Evolutionary conservation across 1,140 invertebrate genomes (phyloP).

Genomic region (Bombus cullumanus): DNA sequence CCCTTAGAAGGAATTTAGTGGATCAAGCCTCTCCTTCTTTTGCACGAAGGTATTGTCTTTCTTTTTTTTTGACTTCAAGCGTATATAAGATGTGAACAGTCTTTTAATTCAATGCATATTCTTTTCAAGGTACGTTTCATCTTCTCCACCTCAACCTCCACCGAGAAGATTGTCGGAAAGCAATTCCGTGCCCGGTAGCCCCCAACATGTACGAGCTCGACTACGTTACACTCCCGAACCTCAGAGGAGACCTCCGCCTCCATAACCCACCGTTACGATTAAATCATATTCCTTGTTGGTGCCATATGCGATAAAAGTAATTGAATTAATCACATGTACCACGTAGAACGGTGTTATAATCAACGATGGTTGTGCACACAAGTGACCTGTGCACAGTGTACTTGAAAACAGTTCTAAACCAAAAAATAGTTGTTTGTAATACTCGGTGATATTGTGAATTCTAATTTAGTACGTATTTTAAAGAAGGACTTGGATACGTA

Average conservation of each 20-base stretch:
- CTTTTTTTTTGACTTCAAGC: background rate
- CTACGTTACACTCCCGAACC: constrained; percentile 89
- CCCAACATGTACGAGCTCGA: constrained; percentile 86
- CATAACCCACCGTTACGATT: constrained; percentile 78
- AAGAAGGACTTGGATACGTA: constrained; percentile 40
- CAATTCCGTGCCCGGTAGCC: constrained; percentile 87
- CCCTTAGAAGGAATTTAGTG: constrained; percentile 85
- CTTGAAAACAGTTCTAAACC: constrained; percentile 51
- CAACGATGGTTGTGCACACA: constrained; percentile 46
- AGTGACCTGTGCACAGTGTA: constrained; percentile 52
- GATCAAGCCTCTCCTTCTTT: constrained; percentile 83
- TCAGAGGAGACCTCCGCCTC: constrained; percentile 85
- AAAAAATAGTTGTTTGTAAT: constrained; percentile 62
- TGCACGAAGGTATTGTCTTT: constrained; percentile 83
- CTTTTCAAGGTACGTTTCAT: constrained; percentile 84
- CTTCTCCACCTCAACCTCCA: constrained; percentile 87
- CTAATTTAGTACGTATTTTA: constrained; percentile 44
- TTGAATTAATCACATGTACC: constrained; percentile 54
- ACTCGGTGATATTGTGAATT: constrained; percentile 55
- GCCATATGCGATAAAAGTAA: constrained; percentile 73
- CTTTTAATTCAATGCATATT: background rate
- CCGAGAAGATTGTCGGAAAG: constrained; percentile 85
- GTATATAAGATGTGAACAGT: background rate
- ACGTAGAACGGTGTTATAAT: constrained; percentile 53
- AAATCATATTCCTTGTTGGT: constrained; percentile 71